Evolutionary conservation across 2,113 vertebrate species (phyloP), one percentile per base, ranked within the genome.

Genomic region (Heliornis fulica): DNA sequence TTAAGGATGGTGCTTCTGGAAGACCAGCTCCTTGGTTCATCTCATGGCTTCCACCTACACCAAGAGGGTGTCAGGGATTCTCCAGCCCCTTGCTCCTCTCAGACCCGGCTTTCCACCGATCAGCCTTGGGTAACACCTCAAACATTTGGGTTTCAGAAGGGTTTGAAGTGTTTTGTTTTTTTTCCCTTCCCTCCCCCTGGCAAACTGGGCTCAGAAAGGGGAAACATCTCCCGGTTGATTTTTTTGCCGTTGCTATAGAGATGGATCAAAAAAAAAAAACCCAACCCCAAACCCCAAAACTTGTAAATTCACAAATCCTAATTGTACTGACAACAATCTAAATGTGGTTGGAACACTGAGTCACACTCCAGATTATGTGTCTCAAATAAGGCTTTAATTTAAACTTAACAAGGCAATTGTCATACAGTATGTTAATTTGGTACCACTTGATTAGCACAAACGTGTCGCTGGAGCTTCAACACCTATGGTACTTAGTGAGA

Each of bases 241-340:
- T 88, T 95, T 95, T 88, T 94, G 91, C 86, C 65, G 97, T 97
- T 98, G 98, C 97, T 92, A 98, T 96, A 95, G 91, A 31, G 60
- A 95, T 96, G 91, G 87, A 96, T 97, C 77, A 84, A 94, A 94
- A 79, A 78, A 63, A 54, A 54, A 46, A 11, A 15, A 11, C 18
- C 31, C 31, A 15, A 45, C 45, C 45, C 45, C 45, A 46, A 46
- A 46, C 45, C 9, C 54, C 11, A 11, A 50, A 59, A 68, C 96
- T 98, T 96, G 95, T 93, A 96, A 98, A 96, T 95, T 97, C 96
- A n/a, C 77, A 94, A 95, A 81, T 94, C 96, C 94, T 97, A 91
- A 97, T 97, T 98, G 97, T 95, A 79, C 97, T 93, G 95, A 97
- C 97, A 97, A 96, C 94, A 96, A 89, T 96, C 97, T 94, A 85